phyloP scores from a whole-genome alignment of 2,888 invertebrate genomes.

The Tinea semifulvella region DNA sequence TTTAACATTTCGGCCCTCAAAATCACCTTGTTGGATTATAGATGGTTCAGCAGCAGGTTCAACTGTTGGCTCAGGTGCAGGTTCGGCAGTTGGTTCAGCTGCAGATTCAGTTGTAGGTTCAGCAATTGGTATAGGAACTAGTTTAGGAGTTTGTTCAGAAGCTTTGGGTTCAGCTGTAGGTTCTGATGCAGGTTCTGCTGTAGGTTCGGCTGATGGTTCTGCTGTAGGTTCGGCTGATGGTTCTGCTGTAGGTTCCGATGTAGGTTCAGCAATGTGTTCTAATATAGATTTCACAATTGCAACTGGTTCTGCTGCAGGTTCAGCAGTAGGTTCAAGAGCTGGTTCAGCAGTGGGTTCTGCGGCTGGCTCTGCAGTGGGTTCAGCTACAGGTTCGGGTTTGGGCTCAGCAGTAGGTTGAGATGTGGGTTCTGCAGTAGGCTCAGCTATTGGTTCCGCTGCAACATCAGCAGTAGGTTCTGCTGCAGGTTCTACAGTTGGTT shows the following conservation, averaged over 20 bases:
- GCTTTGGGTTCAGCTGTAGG: slow-evolving; percentile 20
- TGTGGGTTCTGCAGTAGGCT: slow-evolving; percentile 27
- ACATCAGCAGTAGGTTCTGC: slow-evolving; percentile 19
- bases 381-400: slow-evolving; percentile 26
- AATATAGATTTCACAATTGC: slow-evolving; percentile 28
- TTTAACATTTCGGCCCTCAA: slow-evolving; percentile 28
- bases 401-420: slow-evolving; percentile 19
- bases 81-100: slow-evolving; percentile 36
- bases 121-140: slow-evolving; percentile 28
- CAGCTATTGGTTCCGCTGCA: slow-evolving; percentile 30
- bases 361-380: not conserved
- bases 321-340: slow-evolving; percentile 23
- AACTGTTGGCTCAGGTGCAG: slow-evolving; percentile 37
- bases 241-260: slow-evolving; percentile 26
- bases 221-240: slow-evolving; percentile 24
- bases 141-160: slow-evolving; percentile 20
- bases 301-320: slow-evolving; percentile 25
- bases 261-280: slow-evolving; percentile 28
- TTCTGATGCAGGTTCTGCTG: slow-evolving; percentile 21
- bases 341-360: slow-evolving; percentile 14
- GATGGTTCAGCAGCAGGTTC: slow-evolving; percentile 37
- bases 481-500: slow-evolving; percentile 25
- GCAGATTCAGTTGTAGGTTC: slow-evolving; percentile 21
- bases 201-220: slow-evolving; percentile 24
- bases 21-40: too few relatives aligned